Base-by-base conservation (phyloP, 1,140 invertebrate species). In the Mylabris phalerata region DNA sequence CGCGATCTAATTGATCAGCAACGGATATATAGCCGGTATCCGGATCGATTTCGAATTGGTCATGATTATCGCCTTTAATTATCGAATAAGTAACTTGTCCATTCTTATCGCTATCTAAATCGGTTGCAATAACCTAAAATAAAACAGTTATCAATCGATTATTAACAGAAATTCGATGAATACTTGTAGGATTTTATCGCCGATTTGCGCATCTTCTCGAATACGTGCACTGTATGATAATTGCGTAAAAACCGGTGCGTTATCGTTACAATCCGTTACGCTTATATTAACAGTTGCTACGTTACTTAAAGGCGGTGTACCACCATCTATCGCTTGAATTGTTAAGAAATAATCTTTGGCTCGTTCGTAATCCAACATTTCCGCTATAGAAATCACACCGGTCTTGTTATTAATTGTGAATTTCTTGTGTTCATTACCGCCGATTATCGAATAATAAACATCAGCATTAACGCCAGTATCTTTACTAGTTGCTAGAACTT, bases 401-500 rank as follows among this genome's bases (percentile, higher is more conserved):
- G 83, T 83, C 54, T 81, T 80, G 0, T 82, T 79, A 69, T 93
- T 80, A 45, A 95, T 86, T 13, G 79, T 73, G 71, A 94, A 95
- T 69, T 93, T 91, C 50, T 87, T 86, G 62, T 92, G 88, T 67
- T 92, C 90, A 67, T 93, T 93, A 19, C 91, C 92, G 41, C 88
- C 90, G 19, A 94, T 83, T 44, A 96, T 87, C 26, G 88, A 86
- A 72, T 98, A 98, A 27, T 84, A 84, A 26, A 98, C 90, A 69
- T 94, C 86, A 0, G 93, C 93, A 77, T 98, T 98, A 9, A 93
- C 83, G 9, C 95, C 95, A 24, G 87, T 85, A 72, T 98, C 95
- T 64, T 87, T 84, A n/a, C 95, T 96, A 0, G 88, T 90, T 1
- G 96, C 96, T 47, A 87, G 78, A 1, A 98, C 88, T 63, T 84